Conservation (phyloP, 1,140 invertebrate genomes). For the Pectinophora gossypiella region DNA sequence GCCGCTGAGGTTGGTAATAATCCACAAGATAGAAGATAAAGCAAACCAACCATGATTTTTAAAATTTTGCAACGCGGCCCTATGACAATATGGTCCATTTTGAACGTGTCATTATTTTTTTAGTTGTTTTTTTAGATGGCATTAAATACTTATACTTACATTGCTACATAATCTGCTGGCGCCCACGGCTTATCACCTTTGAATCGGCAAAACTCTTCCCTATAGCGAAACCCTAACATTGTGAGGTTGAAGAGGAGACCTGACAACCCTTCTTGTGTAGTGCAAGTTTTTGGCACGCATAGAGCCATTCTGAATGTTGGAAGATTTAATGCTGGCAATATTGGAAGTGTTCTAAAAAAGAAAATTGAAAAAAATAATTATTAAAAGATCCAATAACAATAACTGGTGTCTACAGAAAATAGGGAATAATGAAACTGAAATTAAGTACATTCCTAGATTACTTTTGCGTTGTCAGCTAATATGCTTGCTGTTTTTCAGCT, state of each 20-base stretch:
- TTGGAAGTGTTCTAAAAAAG: too few relatives aligned
- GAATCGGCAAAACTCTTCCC: constrained; percentile 29
- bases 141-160: constrained; percentile 28
- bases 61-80: neutral
- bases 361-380: too few relatives aligned
- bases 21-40: too few relatives aligned
- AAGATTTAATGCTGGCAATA: too few relatives aligned
- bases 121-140: neutral
- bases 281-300: constrained; percentile 38
- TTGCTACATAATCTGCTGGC: constrained; percentile 38
- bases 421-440: too few relatives aligned
- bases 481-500: too few relatives aligned
- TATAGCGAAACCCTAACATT: constrained; percentile 16
- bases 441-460: too few relatives aligned
- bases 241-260: constrained; percentile 21
- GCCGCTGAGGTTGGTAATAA: too few relatives aligned
- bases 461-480: too few relatives aligned
- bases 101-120: neutral
- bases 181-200: constrained; percentile 36
- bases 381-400: too few relatives aligned
- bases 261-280: constrained; percentile 23
- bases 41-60: neutral
- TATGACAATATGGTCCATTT: neutral
- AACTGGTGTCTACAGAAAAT: too few relatives aligned
- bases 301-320: constrained; percentile 28